A percentile compares a stretch with the other conserved stretches of the same genome.
phyloP scores from a whole-genome alignment of 2,797 vertebrate genomes.

The Pelochelys cantorii region DNA sequence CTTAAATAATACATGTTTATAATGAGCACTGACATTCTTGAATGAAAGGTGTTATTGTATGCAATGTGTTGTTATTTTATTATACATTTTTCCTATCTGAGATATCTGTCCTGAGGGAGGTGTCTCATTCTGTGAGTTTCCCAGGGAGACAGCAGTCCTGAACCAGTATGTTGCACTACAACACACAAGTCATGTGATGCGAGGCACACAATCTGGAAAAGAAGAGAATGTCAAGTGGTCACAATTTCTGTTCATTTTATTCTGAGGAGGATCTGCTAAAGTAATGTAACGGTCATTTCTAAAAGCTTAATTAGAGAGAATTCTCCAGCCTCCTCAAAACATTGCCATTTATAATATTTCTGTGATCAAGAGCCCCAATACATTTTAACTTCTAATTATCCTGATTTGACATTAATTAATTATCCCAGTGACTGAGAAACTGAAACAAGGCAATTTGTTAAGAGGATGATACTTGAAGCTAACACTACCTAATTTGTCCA shows the following conservation, averaged over 20 bases:
- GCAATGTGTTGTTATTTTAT: neutral
- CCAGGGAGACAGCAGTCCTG: neutral
- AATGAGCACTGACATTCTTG: neutral
- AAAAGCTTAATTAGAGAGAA: neutral
- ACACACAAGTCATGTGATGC: neutral
- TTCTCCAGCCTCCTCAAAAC: slow-evolving; percentile 22
- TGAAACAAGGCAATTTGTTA: slow-evolving; percentile 25
- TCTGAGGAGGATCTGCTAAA: neutral
- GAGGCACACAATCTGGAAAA: neutral
- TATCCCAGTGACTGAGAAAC: slow-evolving; percentile 34
- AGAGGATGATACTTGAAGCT: neutral
- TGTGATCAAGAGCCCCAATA: slow-evolving; percentile 32
- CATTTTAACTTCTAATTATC: slow-evolving; percentile 43
- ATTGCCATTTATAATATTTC: slow-evolving; percentile 21
- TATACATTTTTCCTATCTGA: neutral
- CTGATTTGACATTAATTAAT: slow-evolving; percentile 53
- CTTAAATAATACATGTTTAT: neutral
- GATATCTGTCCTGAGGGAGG: neutral
- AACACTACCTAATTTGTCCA: slow-evolving; percentile 11
- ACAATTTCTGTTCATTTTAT: neutral
- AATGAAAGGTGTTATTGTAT: neutral
- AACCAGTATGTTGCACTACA: neutral
- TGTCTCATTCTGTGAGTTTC: neutral
- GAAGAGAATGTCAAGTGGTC: neutral
- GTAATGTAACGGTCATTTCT: slow-evolving; percentile 1